These are phyloP conservation scores for Tribolium freemani DNA, from an alignment of 2,888 invertebrate genomes.

Conservation along the genomic window DNA sequence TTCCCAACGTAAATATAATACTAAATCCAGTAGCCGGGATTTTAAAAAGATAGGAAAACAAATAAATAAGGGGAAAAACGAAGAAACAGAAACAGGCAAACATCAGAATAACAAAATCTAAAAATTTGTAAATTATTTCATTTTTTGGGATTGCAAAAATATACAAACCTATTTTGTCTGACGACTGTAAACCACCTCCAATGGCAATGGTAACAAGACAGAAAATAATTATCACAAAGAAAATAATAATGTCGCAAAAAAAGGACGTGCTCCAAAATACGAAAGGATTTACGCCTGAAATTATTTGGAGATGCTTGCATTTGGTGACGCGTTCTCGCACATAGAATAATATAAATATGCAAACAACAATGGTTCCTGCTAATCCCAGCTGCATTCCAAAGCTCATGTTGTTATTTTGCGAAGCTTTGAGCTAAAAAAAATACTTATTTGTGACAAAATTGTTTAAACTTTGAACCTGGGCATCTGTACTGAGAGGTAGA, in stretches of 20 bases:
- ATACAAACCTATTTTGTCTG: not conserved
- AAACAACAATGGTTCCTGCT: conserved; percentile 77
- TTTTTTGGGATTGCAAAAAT: no score
- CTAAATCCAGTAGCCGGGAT: conserved; percentile 78
- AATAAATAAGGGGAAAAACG: conserved; percentile 78
- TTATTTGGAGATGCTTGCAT: conserved; percentile 78
- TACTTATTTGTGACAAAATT: no score
- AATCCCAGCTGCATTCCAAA: conserved; percentile 78
- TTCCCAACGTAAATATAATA: conserved; percentile 36
- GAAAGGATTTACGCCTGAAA: conserved; percentile 76
- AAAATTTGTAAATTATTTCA: no score
- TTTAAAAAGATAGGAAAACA: conserved; percentile 75
- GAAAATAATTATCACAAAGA: no score
- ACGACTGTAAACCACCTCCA: conserved; percentile 68
- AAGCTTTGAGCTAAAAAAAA: no score
- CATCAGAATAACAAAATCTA: conserved; percentile 54
- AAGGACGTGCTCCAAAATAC: conserved; percentile 79
- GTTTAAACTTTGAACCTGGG: conserved; percentile 66
- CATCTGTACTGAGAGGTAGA: conserved; percentile 72
- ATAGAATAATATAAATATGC: conserved; percentile 73
- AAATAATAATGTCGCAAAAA: conserved; percentile 73
- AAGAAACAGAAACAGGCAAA: conserved; percentile 77
- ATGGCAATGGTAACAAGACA: conserved; percentile 67
- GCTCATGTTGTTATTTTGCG: conserved; percentile 56
- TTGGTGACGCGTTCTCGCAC: conserved; percentile 76